Percentiles rank a stretch among this genome's conserved stretches.
These are phyloP conservation scores for Aproaerema taeniolella DNA, from an alignment of 2,888 invertebrate species.

Conservation along the genomic window DNA sequence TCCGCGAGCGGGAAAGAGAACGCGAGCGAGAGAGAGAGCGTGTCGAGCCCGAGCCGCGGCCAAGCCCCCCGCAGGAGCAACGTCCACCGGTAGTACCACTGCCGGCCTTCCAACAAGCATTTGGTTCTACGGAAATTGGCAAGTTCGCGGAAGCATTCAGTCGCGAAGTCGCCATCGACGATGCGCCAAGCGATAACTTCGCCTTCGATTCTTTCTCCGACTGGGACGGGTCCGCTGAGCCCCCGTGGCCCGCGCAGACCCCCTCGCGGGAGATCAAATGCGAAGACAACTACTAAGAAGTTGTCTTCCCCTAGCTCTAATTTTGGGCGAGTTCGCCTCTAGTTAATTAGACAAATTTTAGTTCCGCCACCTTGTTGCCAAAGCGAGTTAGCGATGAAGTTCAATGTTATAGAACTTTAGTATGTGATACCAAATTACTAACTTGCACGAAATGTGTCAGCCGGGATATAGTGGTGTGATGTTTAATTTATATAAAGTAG, in stretches of 20 bases:
- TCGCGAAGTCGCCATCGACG: slow-evolving; percentile 70
- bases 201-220: slow-evolving; percentile 60
- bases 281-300: slow-evolving; percentile 64
- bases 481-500: slow-evolving; percentile 52
- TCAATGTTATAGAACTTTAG: slow-evolving; percentile 61
- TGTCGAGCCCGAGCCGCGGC: no score
- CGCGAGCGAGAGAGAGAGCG: slow-evolving; percentile 43
- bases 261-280: slow-evolving; percentile 63
- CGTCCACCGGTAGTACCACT: slow-evolving; percentile 77
- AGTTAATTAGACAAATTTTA: slow-evolving; percentile 68
- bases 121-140: slow-evolving; percentile 92
- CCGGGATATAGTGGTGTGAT: slow-evolving; percentile 66
- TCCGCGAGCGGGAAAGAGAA: slow-evolving; percentile 26
- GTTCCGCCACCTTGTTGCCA: slow-evolving; percentile 76
- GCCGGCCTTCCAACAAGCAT: slow-evolving; percentile 90
- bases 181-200: slow-evolving; percentile 52
- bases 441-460: slow-evolving; percentile 54
- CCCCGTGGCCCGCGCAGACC: slow-evolving; percentile 59
- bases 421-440: slow-evolving; percentile 65
- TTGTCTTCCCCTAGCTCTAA: slow-evolving; percentile 49
- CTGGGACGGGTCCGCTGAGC: slow-evolving; percentile 57
- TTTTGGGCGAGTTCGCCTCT: slow-evolving; percentile 54
- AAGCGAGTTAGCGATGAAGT: slow-evolving; percentile 61
- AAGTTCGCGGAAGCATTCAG: slow-evolving; percentile 86
- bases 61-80: slow-evolving; percentile 53